These are phyloP conservation scores for Aphaenogaster floridana DNA, from an alignment of 1,140 invertebrate genomes.

Conservation along the genomic window DNA sequence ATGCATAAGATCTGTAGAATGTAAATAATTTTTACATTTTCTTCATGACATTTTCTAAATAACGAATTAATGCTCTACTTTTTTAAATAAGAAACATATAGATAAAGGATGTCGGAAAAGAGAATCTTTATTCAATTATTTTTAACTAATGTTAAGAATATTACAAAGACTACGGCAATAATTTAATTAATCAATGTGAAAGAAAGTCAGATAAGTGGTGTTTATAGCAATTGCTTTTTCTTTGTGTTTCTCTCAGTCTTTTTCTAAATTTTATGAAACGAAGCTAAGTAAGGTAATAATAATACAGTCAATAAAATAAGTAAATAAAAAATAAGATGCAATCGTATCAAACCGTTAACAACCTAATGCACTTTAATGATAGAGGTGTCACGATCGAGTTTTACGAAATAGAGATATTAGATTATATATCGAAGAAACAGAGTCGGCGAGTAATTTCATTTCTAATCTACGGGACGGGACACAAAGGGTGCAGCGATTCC, in stretches of 20 bases:
- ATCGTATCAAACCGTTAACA: not conserved
- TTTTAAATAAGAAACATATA: not conserved
- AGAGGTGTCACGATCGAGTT: not conserved
- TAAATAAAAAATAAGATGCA: not conserved
- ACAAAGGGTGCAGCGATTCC: slow-evolving; percentile 29
- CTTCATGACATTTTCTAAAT: not conserved
- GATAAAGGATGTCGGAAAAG: not conserved
- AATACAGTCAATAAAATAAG: slow-evolving; percentile 3
- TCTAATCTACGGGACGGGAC: slow-evolving; percentile 19
- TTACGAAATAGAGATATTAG: slow-evolving; percentile 29
- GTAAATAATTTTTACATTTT: not conserved
- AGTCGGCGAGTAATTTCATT: slow-evolving; percentile 31
- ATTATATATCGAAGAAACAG: not conserved
- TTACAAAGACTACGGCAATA: not conserved
- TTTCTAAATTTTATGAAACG: slow-evolving; percentile 4
- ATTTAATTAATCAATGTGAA: slow-evolving; percentile 2
- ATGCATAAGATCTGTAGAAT: not conserved
- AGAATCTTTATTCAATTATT: not conserved
- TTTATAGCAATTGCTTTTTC: not conserved
- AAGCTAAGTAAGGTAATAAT: not conserved
- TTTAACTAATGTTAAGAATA: slow-evolving; percentile 3
- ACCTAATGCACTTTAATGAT: not conserved
- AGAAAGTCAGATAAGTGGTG: not conserved
- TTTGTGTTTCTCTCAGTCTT: not conserved
- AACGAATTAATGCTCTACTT: not conserved